Conservation (phyloP, 2,797 vertebrate genomes). For the Syngnathus acus region DNA sequence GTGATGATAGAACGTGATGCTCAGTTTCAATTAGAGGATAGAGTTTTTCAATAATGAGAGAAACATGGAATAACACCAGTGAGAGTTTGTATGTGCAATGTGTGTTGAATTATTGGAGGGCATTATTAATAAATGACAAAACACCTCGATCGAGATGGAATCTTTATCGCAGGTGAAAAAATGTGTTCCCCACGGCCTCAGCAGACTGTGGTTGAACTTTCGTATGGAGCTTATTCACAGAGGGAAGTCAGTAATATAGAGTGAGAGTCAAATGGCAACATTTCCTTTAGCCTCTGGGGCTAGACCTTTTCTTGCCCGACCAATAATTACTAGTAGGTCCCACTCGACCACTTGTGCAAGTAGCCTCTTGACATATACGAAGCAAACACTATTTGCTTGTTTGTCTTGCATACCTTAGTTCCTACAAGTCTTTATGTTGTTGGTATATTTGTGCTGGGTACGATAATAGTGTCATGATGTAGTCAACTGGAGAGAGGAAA, state of each 20-base stretch:
- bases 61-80: background rate
- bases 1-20: background rate
- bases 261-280: background rate
- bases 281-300: background rate
- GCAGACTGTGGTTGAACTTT: constrained; percentile 3
- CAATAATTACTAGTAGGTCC: background rate
- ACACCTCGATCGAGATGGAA: background rate
- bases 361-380: background rate
- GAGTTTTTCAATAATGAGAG: background rate
- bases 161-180: background rate
- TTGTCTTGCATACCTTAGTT: background rate
- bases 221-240: background rate
- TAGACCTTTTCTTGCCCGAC: background rate
- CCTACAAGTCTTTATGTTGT: background rate
- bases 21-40: background rate
- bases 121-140: background rate
- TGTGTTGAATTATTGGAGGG: background rate
- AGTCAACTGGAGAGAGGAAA: background rate
- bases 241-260: constrained; percentile 1
- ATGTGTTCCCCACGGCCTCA: constrained; percentile 3
- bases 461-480: background rate
- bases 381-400: background rate
- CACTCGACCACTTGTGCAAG: background rate
- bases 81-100: constrained; percentile 3
- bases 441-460: background rate